phyloP scores from a whole-genome alignment of 2,797 vertebrate genomes.

The Coendou prehensilis region DNA sequence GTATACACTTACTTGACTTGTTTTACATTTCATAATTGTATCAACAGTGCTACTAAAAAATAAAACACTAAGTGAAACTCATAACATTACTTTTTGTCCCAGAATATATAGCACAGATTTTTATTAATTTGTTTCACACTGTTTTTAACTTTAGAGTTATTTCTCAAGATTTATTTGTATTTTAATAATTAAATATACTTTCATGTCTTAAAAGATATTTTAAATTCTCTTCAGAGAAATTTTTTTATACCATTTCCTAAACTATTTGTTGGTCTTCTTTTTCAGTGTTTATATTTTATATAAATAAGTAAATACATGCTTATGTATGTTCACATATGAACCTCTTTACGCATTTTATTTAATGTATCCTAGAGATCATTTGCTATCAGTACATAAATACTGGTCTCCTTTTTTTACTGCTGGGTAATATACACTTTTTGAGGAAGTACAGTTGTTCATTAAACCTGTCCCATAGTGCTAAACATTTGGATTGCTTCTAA shows the following conservation, averaged over 20 bases:
- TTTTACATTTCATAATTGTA: background rate
- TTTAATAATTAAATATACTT: slow-evolving; percentile 45
- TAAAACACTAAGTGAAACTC: background rate
- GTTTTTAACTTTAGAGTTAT: background rate
- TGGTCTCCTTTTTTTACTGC: background rate
- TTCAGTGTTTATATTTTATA: slow-evolving; percentile 32
- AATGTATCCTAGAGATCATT: background rate
- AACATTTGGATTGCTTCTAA: background rate
- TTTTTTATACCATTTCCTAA: slow-evolving; percentile 4
- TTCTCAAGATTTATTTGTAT: slow-evolving; percentile 43
- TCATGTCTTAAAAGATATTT: background rate
- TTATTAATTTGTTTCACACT: slow-evolving; percentile 33
- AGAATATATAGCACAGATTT: background rate
- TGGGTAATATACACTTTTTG: background rate
- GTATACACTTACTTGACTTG: background rate
- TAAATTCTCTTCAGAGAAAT: slow-evolving; percentile 31
- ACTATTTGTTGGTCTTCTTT: background rate
- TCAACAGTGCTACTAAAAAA: background rate
- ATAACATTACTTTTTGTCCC: slow-evolving; percentile 29
- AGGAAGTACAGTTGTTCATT: background rate
- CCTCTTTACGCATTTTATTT: slow-evolving; percentile 25
- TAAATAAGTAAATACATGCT: background rate
- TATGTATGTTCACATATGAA: background rate
- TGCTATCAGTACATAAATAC: background rate
- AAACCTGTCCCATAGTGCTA: background rate